phyloP scores from a whole-genome alignment of 2,113 vertebrate genomes.

The Pseudolaguvia tuberculata region DNA sequence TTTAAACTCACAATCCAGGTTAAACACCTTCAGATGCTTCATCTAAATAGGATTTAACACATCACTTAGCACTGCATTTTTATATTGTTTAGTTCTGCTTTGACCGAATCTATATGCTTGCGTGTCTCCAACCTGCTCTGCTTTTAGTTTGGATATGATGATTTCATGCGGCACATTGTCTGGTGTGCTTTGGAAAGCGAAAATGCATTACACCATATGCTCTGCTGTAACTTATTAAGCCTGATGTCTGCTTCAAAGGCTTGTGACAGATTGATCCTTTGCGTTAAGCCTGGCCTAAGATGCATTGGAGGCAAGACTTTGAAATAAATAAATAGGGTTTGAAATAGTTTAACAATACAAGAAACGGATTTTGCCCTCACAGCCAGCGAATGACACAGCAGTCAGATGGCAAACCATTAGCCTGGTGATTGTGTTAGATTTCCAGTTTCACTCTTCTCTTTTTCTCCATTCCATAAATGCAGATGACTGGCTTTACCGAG shows the following conservation, averaged over 20 bases:
- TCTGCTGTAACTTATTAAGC: slow-evolving; percentile 54
- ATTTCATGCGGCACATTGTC: slow-evolving; percentile 55
- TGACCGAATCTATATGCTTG: slow-evolving; percentile 42
- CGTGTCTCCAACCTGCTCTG: slow-evolving; percentile 44
- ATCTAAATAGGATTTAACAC: slow-evolving; percentile 5
- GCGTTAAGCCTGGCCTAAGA: slow-evolving; percentile 45
- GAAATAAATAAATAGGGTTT: slow-evolving; percentile 52
- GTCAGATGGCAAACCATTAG: background rate
- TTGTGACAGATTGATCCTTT: slow-evolving; percentile 52
- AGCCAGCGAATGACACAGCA: background rate
- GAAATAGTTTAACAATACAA: slow-evolving; percentile 44
- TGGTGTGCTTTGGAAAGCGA: slow-evolving; percentile 49
- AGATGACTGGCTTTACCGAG: slow-evolving; percentile 16
- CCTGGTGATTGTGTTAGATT: slow-evolving; percentile 3
- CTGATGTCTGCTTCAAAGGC: slow-evolving; percentile 54
- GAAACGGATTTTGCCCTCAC: slow-evolving; percentile 38
- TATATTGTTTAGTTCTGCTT: slow-evolving; percentile 24
- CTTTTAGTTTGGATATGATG: slow-evolving; percentile 48
- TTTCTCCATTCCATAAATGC: background rate
- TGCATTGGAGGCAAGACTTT: slow-evolving; percentile 49
- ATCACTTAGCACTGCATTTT: slow-evolving; percentile 9
- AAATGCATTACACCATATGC: slow-evolving; percentile 53
- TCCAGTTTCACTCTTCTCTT: background rate
- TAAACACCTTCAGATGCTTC: background rate
- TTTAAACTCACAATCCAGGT: background rate